Evolutionary conservation across 2,797 vertebrate genomes (phyloP).

Genomic region (Thaleichthys pacificus): DNA sequence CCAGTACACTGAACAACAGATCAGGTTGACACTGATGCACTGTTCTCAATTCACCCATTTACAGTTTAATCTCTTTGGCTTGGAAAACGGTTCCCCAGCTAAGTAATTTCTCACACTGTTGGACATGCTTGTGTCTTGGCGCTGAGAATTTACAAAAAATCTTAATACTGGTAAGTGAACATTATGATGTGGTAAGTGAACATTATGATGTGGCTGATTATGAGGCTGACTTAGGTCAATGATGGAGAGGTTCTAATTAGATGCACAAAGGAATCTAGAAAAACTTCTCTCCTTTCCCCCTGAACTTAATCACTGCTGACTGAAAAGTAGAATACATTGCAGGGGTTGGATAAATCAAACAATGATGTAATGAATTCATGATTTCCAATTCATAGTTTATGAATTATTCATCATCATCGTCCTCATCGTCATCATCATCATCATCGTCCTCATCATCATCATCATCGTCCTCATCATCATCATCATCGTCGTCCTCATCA

Average conservation of each 20-base stretch:
- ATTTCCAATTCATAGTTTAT: slow-evolving; percentile 21
- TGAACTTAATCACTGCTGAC: slow-evolving; percentile 17
- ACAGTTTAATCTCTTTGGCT: neutral
- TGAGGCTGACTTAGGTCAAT: neutral
- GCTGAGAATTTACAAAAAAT: neutral
- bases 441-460: slow-evolving; percentile 61
- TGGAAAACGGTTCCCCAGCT: neutral
- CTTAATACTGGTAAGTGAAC: neutral
- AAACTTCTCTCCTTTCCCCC: slow-evolving; percentile 20
- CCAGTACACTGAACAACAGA: neutral
- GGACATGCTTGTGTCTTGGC: neutral
- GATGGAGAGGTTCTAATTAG: slow-evolving; percentile 10
- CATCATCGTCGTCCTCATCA: slow-evolving; percentile 49
- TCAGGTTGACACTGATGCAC: neutral
- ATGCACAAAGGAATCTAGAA: slow-evolving; percentile 26
- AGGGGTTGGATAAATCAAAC: slow-evolving; percentile 28
- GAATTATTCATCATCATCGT: slow-evolving; percentile 52
- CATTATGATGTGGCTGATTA: neutral
- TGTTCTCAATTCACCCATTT: neutral
- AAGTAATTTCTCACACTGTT: neutral
- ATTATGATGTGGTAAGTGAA: slow-evolving; percentile 2
- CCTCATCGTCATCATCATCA: slow-evolving; percentile 48
- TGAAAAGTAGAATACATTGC: slow-evolving; percentile 17
- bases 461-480: slow-evolving; percentile 56
- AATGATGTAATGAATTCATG: slow-evolving; percentile 15